Evolutionary conservation across 2,113 vertebrate genomes (phyloP).

Genomic region (Bagarius yarrelli): DNA sequence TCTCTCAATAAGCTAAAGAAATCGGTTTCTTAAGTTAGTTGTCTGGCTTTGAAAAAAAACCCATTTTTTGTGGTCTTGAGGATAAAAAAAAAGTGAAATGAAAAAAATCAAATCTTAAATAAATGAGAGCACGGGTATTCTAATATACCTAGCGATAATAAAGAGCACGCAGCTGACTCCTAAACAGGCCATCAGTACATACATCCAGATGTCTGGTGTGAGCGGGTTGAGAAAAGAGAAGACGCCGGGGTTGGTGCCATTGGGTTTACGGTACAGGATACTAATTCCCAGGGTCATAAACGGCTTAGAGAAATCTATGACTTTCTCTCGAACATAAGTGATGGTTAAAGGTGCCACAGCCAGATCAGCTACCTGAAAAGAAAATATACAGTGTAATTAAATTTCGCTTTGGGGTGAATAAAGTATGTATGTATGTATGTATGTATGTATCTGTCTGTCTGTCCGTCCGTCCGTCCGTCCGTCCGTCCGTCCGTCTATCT

Average conservation of each 20-base stretch:
- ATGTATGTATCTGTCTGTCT: too few relatives aligned
- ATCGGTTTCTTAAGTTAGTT: too few relatives aligned
- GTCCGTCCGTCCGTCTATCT: too few relatives aligned
- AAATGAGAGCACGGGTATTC: background rate
- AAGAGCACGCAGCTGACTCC: constrained; percentile 98
- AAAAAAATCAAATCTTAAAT: background rate
- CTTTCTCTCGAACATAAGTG: constrained; percentile 94
- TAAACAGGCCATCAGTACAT: constrained; percentile 92
- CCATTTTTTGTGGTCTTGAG: background rate
- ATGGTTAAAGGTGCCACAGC: constrained; percentile 96
- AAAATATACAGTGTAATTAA: background rate
- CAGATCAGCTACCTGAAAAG: constrained; percentile 85
- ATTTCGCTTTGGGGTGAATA: too few relatives aligned
- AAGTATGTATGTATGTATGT: too few relatives aligned
- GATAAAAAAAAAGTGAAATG: background rate
- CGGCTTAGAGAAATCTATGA: constrained; percentile 97
- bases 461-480: too few relatives aligned
- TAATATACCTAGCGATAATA: constrained; percentile 94
- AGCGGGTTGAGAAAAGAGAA: constrained; percentile 97
- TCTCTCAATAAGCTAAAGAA: too few relatives aligned
- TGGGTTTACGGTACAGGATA: constrained; percentile 94
- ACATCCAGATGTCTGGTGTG: constrained; percentile 98
- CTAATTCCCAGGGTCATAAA: constrained; percentile 98
- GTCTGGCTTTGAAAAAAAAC: too few relatives aligned
- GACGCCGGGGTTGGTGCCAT: constrained; percentile 94